These are phyloP conservation scores for Urosaurus nigricauda DNA, from an alignment of 2,797 vertebrate genomes.

Conservation along the genomic window DNA sequence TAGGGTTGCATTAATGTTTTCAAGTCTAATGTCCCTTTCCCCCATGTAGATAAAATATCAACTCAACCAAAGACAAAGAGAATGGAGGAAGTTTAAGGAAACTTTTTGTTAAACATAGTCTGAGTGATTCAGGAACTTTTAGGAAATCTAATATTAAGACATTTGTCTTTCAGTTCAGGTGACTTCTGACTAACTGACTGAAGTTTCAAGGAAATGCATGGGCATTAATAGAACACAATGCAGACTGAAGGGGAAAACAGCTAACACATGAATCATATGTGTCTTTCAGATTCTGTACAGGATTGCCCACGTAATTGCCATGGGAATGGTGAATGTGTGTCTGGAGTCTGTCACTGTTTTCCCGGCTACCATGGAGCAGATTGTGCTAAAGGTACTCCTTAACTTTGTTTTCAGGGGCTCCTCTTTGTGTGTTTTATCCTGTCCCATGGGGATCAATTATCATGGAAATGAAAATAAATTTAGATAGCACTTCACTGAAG, in stretches of 20 bases:
- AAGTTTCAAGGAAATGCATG: background rate
- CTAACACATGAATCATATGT: conserved; percentile 39
- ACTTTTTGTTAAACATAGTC: background rate
- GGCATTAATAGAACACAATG: background rate
- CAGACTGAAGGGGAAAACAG: background rate
- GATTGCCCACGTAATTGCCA: conserved; percentile 98
- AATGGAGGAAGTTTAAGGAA: background rate
- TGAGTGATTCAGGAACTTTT: conserved; percentile 1
- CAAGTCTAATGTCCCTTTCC: conserved; percentile 6
- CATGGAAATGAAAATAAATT: conserved; percentile 9
- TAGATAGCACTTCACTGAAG: background rate
- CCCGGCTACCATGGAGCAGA: conserved; percentile 98
- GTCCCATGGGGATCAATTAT: conserved; percentile 24
- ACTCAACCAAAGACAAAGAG: conserved; percentile 12
- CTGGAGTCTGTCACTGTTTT: conserved; percentile 96
- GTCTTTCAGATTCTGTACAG: conserved; percentile 92
- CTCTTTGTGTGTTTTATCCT: conserved; percentile 33
- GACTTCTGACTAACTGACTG: background rate
- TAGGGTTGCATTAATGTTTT: background rate
- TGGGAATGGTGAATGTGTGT: conserved; percentile 97
- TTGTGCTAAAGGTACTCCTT: conserved; percentile 93
- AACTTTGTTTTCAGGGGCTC: background rate
- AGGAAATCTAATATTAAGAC: background rate
- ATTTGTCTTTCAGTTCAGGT: background rate
- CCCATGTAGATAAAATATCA: background rate